A percentile compares a stretch with the other conserved stretches of the same genome.
phyloP scores from a whole-genome alignment of 1,140 invertebrate species.

The Bicyclus anynana region DNA sequence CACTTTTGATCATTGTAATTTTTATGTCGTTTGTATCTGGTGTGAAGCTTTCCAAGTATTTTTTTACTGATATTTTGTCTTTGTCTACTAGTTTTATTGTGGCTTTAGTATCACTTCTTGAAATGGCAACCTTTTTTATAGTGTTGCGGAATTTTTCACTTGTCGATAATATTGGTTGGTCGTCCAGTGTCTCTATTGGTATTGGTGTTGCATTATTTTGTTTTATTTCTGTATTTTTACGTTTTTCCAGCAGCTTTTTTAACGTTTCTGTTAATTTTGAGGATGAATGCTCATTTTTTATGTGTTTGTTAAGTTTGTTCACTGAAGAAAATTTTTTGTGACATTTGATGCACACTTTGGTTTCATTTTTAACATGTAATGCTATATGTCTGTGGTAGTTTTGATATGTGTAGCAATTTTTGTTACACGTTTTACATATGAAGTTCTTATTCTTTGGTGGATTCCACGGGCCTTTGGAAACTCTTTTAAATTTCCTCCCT shows the following conservation, averaged over 20 bases:
- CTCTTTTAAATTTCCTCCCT: not conserved
- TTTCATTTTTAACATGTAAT: conserved; percentile 38
- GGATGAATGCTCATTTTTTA: conserved; percentile 41
- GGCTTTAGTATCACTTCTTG: conserved; percentile 9
- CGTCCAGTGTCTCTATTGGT: not conserved
- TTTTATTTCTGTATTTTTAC: conserved; percentile 22
- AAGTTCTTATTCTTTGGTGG: conserved; percentile 24
- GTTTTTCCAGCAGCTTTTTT: conserved; percentile 48
- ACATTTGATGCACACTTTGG: conserved; percentile 56
- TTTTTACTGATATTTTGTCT: conserved; percentile 47
- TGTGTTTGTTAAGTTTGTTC: conserved; percentile 39
- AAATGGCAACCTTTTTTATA: conserved; percentile 40
- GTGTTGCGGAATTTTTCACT: conserved; percentile 38
- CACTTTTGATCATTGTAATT: conserved; percentile 24
- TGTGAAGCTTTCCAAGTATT: conserved; percentile 57
- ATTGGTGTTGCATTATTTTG: too few species aligned
- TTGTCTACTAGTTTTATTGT: conserved; percentile 31
- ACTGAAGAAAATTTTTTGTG: conserved; percentile 39
- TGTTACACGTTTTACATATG: conserved; percentile 50
- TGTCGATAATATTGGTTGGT: not conserved
- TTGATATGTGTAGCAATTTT: conserved; percentile 58
- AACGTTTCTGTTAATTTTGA: conserved; percentile 60
- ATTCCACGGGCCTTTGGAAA: not conserved
- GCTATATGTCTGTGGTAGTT: conserved; percentile 57
- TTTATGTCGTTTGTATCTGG: conserved; percentile 38